Percentiles rank a stretch among this genome's conserved stretches.
phyloP scores from a whole-genome alignment of 2,113 vertebrate genomes.

The Lophius piscatorius region DNA sequence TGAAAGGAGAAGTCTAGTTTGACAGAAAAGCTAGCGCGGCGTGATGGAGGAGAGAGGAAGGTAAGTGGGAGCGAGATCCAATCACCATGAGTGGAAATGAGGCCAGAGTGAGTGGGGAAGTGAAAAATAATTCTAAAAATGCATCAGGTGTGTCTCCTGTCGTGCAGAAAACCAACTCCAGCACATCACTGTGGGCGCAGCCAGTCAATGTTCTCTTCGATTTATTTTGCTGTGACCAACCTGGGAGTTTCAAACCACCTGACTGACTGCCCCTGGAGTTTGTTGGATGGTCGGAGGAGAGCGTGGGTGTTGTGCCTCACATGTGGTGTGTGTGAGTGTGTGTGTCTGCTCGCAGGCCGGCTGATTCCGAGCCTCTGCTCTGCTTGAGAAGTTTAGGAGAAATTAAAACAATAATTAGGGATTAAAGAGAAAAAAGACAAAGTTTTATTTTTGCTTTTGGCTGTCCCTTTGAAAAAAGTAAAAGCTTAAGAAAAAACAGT shows the following conservation, averaged over 20 bases:
- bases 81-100: conserved; percentile 61
- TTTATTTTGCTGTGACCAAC: conserved; percentile 55
- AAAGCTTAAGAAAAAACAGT: no score
- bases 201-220: conserved; percentile 27
- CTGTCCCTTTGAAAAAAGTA: no score
- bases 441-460: no score
- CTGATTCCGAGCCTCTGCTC: conserved; percentile 6
- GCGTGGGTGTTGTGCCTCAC: neutral
- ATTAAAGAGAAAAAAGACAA: neutral
- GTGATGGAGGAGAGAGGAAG: neutral
- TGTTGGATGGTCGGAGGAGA: neutral
- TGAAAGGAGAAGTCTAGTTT: neutral
- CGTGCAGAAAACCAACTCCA: conserved; percentile 21
- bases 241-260: conserved; percentile 14
- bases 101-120: conserved; percentile 5
- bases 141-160: conserved; percentile 24
- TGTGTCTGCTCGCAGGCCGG: neutral
- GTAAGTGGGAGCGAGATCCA: conserved; percentile 28
- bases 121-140: conserved; percentile 9
- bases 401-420: conserved; percentile 2
- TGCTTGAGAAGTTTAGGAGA: neutral
- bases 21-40: conserved; percentile 9
- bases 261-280: neutral
- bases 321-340: neutral
- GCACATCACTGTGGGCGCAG: conserved; percentile 21